Evolutionary conservation across 1,140 invertebrate genomes (phyloP).

Genomic region (Chelonus insularis): DNA sequence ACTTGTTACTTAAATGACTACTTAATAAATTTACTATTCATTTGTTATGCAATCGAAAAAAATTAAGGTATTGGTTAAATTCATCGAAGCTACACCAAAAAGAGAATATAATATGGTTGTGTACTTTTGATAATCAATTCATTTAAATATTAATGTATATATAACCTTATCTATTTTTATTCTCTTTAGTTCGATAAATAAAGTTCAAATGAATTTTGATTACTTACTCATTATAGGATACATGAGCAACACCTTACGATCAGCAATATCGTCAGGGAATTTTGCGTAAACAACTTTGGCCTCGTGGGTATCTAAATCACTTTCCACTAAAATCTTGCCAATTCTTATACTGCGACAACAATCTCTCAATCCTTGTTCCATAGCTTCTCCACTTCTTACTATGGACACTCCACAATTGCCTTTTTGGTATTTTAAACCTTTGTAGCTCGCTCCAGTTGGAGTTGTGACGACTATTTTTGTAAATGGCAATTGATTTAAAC

Average conservation of each 20-base stretch:
- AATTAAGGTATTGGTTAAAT: too few species aligned
- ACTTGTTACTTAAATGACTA: too few species aligned
- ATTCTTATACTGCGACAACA: slow-evolving; percentile 97
- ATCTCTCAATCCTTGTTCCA: slow-evolving; percentile 96
- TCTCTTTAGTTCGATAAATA: too few species aligned
- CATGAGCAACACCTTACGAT: slow-evolving; percentile 92
- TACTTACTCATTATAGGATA: slow-evolving; percentile 94
- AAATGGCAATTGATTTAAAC: slow-evolving; percentile 95
- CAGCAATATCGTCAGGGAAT: slow-evolving; percentile 92
- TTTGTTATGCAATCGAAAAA: too few species aligned
- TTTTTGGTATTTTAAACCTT: slow-evolving; percentile 90
- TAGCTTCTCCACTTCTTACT: slow-evolving; percentile 93
- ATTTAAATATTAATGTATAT: too few species aligned
- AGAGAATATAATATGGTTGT: too few species aligned
- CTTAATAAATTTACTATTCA: too few species aligned
- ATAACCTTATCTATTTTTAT: too few species aligned
- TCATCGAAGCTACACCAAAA: too few species aligned
- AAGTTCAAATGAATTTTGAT: slow-evolving; percentile 1
- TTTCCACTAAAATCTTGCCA: slow-evolving; percentile 97
- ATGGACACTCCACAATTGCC: slow-evolving; percentile 99
- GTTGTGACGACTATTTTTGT: slow-evolving; percentile 86
- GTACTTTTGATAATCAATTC: too few species aligned
- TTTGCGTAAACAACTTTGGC: slow-evolving; percentile 97
- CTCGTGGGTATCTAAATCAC: slow-evolving; percentile 93
- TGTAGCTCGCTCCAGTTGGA: slow-evolving; percentile 87